phyloP scores from a whole-genome alignment of 1,140 invertebrate genomes.

The Leguminivora glycinivorella region DNA sequence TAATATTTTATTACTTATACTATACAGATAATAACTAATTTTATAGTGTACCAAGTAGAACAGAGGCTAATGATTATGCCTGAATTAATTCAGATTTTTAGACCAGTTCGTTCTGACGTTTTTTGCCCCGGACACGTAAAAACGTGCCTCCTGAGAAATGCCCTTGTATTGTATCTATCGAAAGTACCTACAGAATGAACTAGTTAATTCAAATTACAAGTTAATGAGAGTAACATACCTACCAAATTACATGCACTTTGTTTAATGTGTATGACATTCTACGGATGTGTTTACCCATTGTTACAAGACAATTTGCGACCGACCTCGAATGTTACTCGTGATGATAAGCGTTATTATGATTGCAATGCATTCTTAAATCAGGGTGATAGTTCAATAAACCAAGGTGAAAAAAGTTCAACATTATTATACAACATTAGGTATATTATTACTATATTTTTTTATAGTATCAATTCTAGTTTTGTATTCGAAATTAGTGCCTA shows the following conservation, averaged over 20 bases:
- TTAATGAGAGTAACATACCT: conserved; percentile 14
- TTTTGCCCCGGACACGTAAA: too few species aligned
- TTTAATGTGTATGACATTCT: conserved; percentile 22
- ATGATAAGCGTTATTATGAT: conserved; percentile 15
- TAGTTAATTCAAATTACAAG: background rate
- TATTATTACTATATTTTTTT: too few species aligned
- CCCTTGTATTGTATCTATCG: background rate
- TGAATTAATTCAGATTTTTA: too few species aligned
- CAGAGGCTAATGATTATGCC: too few species aligned
- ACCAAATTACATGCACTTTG: conserved; percentile 18
- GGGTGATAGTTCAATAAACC: conserved; percentile 15
- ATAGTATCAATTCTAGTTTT: too few species aligned
- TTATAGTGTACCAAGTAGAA: too few species aligned
- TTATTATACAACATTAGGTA: too few species aligned
- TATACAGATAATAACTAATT: too few species aligned
- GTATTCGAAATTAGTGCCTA: too few species aligned
- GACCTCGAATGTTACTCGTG: conserved; percentile 16
- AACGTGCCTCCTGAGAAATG: too few species aligned
- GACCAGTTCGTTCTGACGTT: too few species aligned
- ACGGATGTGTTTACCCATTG: conserved; percentile 21
- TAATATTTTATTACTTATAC: too few species aligned
- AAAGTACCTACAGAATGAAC: background rate
- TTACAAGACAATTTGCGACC: conserved; percentile 15
- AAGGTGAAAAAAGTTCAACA: background rate
- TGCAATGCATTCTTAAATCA: conserved; percentile 9